phyloP scores from a whole-genome alignment of 2,797 vertebrate genomes.

The Synanceia verrucosa region DNA sequence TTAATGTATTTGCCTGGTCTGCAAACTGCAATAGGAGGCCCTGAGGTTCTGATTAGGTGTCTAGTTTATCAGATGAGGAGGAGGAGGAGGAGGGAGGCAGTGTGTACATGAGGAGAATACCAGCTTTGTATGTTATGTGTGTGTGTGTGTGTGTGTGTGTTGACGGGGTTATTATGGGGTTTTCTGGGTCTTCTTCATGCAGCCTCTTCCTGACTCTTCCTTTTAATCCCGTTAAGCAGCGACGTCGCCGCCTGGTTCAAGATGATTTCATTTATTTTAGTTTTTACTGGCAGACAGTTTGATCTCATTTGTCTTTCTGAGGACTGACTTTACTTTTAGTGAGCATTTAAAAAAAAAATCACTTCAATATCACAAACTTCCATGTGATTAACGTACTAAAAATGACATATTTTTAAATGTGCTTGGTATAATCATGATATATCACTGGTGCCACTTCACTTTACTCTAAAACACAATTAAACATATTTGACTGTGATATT shows the following conservation, averaged over 20 bases:
- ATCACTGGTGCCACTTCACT: too few relatives aligned
- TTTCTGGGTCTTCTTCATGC: conserved; percentile 39
- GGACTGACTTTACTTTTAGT: too few relatives aligned
- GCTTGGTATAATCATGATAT: too few relatives aligned
- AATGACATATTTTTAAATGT: too few relatives aligned
- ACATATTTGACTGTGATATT: too few relatives aligned
- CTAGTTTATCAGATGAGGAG: conserved; percentile 67
- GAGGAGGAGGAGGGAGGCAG: conserved; percentile 4
- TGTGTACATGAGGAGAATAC: conserved; percentile 61
- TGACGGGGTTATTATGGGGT: conserved; percentile 34
- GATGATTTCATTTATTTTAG: too few relatives aligned
- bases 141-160: conserved; percentile 32
- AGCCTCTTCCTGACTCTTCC: conserved; percentile 49
- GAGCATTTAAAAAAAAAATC: too few relatives aligned
- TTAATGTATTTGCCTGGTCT: conserved; percentile 71
- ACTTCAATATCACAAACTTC: too few relatives aligned
- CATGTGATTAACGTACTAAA: too few relatives aligned
- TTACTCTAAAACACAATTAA: too few relatives aligned
- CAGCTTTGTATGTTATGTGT: conserved; percentile 53
- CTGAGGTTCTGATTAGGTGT: conserved; percentile 65
- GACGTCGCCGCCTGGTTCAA: conserved; percentile 31
- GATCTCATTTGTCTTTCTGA: neutral
- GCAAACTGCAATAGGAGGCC: conserved; percentile 62
- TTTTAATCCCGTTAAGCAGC: conserved; percentile 62
- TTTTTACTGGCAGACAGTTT: neutral